These are phyloP conservation scores for Cartodere bifasciata DNA, from an alignment of 2,888 invertebrate genomes.

Conservation along the genomic window DNA sequence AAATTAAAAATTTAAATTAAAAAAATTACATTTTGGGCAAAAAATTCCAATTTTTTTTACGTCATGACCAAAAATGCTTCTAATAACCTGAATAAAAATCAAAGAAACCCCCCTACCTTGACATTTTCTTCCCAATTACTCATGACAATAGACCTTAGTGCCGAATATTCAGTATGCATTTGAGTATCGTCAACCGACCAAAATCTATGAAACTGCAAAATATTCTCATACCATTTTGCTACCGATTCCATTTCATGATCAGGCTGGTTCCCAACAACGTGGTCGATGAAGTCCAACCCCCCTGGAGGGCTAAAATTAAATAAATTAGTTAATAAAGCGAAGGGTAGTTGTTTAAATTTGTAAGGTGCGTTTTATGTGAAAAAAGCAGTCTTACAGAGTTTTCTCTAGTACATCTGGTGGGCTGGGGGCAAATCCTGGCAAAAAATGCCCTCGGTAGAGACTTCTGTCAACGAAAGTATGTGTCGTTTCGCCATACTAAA, in stretches of 20 bases:
- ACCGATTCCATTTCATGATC: conserved; percentile 80
- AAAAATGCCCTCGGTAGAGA: conserved; percentile 69
- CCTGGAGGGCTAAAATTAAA: conserved; percentile 46
- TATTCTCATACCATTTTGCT: conserved; percentile 78
- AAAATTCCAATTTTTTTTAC: conserved; percentile 7
- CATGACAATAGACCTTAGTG: conserved; percentile 93
- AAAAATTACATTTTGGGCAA: conserved; percentile 4
- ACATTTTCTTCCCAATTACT: conserved; percentile 96
- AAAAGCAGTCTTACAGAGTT: conserved; percentile 43
- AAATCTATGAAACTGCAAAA: conserved; percentile 68
- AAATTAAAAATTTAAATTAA: conserved; percentile 1
- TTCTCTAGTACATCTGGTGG: conserved; percentile 47
- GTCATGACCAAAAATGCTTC: too few species aligned
- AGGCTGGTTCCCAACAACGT: conserved; percentile 95
- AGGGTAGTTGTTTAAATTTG: not conserved
- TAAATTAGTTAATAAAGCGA: conserved; percentile 5
- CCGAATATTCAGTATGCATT: conserved; percentile 91
- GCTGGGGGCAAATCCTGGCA: conserved; percentile 64
- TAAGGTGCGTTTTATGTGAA: conserved; percentile 3
- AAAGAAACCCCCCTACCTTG: conserved; percentile 49
- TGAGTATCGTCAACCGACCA: conserved; percentile 98
- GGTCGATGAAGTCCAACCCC: conserved; percentile 84
- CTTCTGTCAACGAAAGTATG: conserved; percentile 89
- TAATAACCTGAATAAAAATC: not conserved
- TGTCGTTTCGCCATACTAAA: conserved; percentile 89